phyloP scores from a whole-genome alignment of 2,797 vertebrate species.

The Crossoptilon crossoptilon region DNA sequence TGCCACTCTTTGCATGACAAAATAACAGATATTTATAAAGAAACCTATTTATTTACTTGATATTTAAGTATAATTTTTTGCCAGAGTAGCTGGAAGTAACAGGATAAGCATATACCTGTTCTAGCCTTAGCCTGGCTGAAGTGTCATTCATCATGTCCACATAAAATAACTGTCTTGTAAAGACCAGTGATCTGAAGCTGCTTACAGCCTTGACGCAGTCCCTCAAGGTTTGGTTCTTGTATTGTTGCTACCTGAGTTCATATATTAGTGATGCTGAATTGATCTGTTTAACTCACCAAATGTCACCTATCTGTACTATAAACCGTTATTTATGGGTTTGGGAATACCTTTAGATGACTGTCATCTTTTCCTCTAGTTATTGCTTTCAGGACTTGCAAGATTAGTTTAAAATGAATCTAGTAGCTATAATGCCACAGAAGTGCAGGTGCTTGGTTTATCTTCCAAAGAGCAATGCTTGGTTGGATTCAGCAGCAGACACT shows the following conservation, averaged over 20 bases:
- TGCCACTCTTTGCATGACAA: not conserved
- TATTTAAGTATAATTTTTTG: not conserved
- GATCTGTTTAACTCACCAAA: not conserved
- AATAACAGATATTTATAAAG: not conserved
- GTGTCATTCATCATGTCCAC: not conserved
- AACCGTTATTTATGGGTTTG: constrained; percentile 8
- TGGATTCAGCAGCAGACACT: not conserved
- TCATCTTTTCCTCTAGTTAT: not conserved
- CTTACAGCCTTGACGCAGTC: constrained; percentile 4
- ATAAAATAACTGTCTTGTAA: constrained; percentile 30
- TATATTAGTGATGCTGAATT: constrained; percentile 6
- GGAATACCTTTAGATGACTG: constrained; percentile 5
- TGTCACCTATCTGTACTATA: not conserved
- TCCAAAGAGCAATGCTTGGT: constrained; percentile 3
- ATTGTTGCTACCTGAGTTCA: not conserved
- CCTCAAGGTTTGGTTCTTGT: not conserved
- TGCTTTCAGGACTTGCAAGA: not conserved
- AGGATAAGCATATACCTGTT: not conserved
- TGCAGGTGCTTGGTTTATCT: not conserved
- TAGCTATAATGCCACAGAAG: not conserved
- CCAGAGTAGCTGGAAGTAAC: rapidly evolving
- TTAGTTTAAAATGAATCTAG: constrained; percentile 8
- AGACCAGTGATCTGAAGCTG: constrained; percentile 30
- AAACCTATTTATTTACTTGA: constrained; percentile 1
- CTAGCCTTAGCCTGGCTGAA: not conserved